Evolutionary conservation across 2,888 invertebrate genomes (phyloP).

Genomic region (Limenitis camilla): DNA sequence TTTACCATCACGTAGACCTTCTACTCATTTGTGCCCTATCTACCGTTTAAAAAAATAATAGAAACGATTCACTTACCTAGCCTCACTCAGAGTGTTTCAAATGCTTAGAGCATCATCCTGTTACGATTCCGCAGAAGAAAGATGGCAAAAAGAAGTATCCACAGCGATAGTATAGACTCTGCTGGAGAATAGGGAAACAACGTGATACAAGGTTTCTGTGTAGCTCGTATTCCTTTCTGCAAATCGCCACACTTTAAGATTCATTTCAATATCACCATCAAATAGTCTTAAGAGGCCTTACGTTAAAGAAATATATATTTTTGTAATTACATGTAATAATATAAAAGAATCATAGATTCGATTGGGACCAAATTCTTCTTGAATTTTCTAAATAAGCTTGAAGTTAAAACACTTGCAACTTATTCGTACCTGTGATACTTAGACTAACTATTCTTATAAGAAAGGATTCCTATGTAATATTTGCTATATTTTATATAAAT

Average conservation of each 20-base stretch:
- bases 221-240: conserved; percentile 66
- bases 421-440: no score
- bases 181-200: conserved; percentile 67
- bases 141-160: conserved; percentile 73
- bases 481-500: no score
- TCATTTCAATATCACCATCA: conserved; percentile 48
- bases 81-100: no score
- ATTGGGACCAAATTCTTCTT: conserved; percentile 36
- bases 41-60: no score
- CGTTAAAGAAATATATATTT: conserved; percentile 26
- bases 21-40: no score
- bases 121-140: conserved; percentile 71
- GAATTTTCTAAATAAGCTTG: conserved; percentile 13
- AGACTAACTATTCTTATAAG: no score
- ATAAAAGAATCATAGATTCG: conserved; percentile 37
- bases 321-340: conserved; percentile 28
- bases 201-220: conserved; percentile 71
- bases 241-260: conserved; percentile 69
- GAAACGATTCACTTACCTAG: no score
- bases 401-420: background rate
- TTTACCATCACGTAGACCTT: no score
- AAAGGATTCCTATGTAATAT: no score
- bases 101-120: conserved; percentile 60
- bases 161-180: conserved; percentile 67
- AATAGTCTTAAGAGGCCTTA: conserved; percentile 24